These are phyloP conservation scores for Reinhardtius hippoglossoides DNA, from an alignment of 2,113 vertebrate genomes.

Conservation along the genomic window DNA sequence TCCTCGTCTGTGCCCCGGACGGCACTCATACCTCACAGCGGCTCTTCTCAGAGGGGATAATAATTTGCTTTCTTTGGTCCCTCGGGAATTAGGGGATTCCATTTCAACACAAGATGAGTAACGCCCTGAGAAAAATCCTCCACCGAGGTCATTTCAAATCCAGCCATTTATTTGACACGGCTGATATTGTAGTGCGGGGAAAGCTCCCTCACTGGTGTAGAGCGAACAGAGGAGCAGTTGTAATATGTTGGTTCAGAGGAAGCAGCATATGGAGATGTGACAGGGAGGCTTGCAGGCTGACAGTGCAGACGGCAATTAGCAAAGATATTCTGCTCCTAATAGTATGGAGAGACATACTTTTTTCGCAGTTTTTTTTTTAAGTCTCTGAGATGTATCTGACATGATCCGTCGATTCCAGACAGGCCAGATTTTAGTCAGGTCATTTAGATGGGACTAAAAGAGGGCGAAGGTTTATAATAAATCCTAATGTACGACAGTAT, in stretches of 20 bases:
- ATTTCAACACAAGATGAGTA: slow-evolving; percentile 68
- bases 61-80: slow-evolving; percentile 68
- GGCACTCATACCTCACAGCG: slow-evolving; percentile 38
- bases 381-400: slow-evolving; percentile 8
- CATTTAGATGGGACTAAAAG: background rate
- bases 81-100: slow-evolving; percentile 47
- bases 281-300: slow-evolving; percentile 41
- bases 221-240: slow-evolving; percentile 32
- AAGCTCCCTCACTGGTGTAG: slow-evolving; percentile 30
- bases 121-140: slow-evolving; percentile 66
- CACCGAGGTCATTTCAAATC: slow-evolving; percentile 67
- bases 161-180: slow-evolving; percentile 64
- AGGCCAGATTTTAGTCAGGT: slow-evolving; percentile 3
- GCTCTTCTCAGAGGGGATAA: slow-evolving; percentile 52
- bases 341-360: slow-evolving; percentile 33
- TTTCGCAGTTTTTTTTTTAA: slow-evolving; percentile 13
- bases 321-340: slow-evolving; percentile 33
- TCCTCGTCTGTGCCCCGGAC: slow-evolving; percentile 44
- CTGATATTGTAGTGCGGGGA: slow-evolving; percentile 45
- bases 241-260: slow-evolving; percentile 40
- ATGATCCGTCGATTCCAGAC: slow-evolving; percentile 18
- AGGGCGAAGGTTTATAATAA: slow-evolving; percentile 4
- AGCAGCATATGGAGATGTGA: slow-evolving; percentile 67
- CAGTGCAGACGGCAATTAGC: slow-evolving; percentile 60
- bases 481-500: background rate